These are phyloP conservation scores for Danionella dracula DNA, from an alignment of 2,797 vertebrate genomes.

Conservation along the genomic window DNA sequence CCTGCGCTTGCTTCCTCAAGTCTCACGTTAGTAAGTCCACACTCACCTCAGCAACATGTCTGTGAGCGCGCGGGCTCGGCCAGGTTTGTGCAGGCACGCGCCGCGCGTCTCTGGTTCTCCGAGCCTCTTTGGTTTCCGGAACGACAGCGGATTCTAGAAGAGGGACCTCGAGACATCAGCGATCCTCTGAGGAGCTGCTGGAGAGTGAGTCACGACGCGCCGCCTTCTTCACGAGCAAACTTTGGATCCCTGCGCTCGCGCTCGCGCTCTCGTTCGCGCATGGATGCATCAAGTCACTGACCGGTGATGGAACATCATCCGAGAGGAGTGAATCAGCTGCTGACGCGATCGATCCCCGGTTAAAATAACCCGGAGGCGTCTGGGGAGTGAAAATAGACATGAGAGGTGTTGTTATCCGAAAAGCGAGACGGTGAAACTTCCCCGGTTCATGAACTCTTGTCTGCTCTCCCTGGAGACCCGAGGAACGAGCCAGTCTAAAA, in stretches of 20 bases:
- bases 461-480: background rate
- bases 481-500: no score
- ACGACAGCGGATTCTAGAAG: background rate
- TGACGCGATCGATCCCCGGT: conserved; percentile 3
- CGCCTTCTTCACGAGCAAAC: conserved; percentile 34
- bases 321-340: conserved; percentile 12
- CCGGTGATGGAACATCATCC: background rate
- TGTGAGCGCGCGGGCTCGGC: background rate
- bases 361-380: conserved; percentile 4
- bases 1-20: background rate
- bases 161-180: background rate
- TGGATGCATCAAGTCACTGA: conserved; percentile 4
- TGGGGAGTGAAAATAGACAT: background rate
- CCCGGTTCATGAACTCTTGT: background rate
- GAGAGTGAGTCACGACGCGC: conserved; percentile 33
- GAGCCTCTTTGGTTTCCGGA: background rate
- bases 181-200: conserved; percentile 21
- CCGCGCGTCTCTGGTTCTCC: background rate
- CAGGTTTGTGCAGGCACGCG: background rate
- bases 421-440: background rate
- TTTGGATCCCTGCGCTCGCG: conserved; percentile 16
- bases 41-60: conserved; percentile 3
- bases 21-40: background rate
- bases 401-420: background rate
- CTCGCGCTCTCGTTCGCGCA: no score